A percentile compares a stretch with the other conserved stretches of the same genome.
Evolutionary conservation across 2,113 vertebrate species (phyloP).

Genomic region (Felis chaus): DNA sequence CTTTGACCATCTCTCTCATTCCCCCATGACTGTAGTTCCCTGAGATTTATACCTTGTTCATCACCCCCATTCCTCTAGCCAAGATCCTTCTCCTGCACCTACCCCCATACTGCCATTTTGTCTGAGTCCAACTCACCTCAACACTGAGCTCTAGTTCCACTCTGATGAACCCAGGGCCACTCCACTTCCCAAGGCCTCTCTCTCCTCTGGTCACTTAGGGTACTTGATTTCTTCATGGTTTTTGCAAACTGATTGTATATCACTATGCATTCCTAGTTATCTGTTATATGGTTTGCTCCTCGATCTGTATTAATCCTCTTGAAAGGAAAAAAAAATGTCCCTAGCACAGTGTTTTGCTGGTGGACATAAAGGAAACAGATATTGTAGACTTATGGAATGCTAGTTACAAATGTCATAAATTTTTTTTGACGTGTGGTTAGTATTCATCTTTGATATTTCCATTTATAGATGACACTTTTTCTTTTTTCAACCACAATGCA

Average conservation of each 20-base stretch:
- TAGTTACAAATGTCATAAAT: not conserved
- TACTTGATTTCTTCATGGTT: not conserved
- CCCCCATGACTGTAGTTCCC: accelerated
- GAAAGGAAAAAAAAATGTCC: not conserved
- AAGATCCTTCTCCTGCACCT: accelerated
- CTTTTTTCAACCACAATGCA: not conserved
- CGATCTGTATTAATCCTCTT: not conserved
- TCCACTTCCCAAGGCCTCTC: accelerated
- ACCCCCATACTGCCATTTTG: not conserved
- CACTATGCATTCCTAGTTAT: not conserved
- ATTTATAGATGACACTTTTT: not conserved
- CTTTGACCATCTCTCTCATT: not conserved
- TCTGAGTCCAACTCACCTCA: not conserved
- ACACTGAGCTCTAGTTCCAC: not conserved
- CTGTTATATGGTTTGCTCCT: not conserved
- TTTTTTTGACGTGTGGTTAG: not conserved
- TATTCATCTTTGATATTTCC: not conserved
- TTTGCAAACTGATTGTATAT: not conserved
- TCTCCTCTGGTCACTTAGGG: not conserved
- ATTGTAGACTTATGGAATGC: not conserved
- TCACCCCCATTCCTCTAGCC: too few species aligned
- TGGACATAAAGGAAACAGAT: not conserved
- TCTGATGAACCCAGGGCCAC: accelerated
- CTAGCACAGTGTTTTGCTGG: not conserved
- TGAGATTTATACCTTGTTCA: not conserved